Evolutionary conservation across 2,888 invertebrate species (phyloP).

Genomic region (Arctia plantaginis): DNA sequence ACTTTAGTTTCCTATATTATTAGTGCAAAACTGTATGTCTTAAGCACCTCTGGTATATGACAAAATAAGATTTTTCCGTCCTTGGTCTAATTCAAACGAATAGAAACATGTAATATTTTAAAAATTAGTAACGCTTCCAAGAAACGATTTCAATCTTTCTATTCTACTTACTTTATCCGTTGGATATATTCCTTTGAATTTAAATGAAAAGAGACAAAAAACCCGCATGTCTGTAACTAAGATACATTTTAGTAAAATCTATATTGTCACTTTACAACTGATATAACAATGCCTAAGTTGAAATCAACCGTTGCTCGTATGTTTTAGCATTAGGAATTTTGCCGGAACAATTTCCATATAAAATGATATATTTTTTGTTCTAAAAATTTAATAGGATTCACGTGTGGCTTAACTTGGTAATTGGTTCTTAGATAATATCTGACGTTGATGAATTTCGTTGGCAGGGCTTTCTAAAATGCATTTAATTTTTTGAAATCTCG

Average conservation of each 20-base stretch:
- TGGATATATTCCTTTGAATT: background rate
- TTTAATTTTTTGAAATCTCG: constrained; percentile 53
- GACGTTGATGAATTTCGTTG: constrained; percentile 30
- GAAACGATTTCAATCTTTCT: background rate
- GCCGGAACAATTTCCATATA: constrained; percentile 22
- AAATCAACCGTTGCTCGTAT: background rate
- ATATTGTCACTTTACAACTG: background rate
- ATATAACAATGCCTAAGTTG: background rate
- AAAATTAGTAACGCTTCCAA: background rate
- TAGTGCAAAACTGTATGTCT: background rate
- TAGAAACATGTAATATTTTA: background rate
- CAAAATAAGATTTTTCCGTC: background rate
- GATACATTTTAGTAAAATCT: background rate
- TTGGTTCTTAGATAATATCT: constrained; percentile 35
- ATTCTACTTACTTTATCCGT: background rate
- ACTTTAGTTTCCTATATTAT: background rate
- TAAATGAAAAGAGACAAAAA: background rate
- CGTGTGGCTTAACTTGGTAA: constrained; percentile 16
- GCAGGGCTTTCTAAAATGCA: constrained; percentile 24
- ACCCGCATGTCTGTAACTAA: background rate
- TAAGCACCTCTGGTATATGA: background rate
- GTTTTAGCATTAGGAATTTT: constrained; percentile 16
- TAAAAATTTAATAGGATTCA: constrained; percentile 24
- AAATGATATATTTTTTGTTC: constrained; percentile 13
- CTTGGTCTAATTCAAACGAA: background rate